Conservation (phyloP, 2,797 vertebrate species). For the Clarias pachynema region DNA sequence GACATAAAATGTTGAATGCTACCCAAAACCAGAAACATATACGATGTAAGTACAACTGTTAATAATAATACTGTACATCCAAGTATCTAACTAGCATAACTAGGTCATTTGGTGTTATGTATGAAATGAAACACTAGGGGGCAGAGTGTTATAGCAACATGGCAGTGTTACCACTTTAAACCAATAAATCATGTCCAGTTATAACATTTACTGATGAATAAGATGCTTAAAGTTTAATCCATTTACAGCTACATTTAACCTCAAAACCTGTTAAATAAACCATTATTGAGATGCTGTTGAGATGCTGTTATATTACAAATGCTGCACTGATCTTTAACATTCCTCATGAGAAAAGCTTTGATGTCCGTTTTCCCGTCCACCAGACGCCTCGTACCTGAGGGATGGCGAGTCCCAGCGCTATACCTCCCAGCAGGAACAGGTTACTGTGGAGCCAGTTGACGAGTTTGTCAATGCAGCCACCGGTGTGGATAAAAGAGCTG, state of each 20-base stretch:
- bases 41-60: not conserved
- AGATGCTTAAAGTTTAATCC: not conserved
- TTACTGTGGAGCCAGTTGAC: constrained; percentile 94
- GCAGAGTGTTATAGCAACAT: not conserved
- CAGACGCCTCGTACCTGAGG: constrained; percentile 83
- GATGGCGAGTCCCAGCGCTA: constrained; percentile 87
- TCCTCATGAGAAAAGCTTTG: not conserved
- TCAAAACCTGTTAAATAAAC: not conserved
- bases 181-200: not conserved
- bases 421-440: constrained; percentile 87
- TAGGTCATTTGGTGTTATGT: not conserved
- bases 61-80: not conserved
- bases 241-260: not conserved
- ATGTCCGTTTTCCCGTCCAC: too few relatives aligned
- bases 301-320: not conserved
- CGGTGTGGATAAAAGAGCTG: constrained; percentile 80
- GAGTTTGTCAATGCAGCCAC: constrained; percentile 91
- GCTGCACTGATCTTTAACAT: not conserved
- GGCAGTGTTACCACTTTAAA: not conserved
- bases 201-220: not conserved
- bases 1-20: not conserved
- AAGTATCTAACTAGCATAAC: not conserved
- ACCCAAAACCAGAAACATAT: not conserved
- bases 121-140: not conserved
- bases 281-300: not conserved